phyloP scores from a whole-genome alignment of 2,113 vertebrate genomes.

The Chrysochloris asiatica region DNA sequence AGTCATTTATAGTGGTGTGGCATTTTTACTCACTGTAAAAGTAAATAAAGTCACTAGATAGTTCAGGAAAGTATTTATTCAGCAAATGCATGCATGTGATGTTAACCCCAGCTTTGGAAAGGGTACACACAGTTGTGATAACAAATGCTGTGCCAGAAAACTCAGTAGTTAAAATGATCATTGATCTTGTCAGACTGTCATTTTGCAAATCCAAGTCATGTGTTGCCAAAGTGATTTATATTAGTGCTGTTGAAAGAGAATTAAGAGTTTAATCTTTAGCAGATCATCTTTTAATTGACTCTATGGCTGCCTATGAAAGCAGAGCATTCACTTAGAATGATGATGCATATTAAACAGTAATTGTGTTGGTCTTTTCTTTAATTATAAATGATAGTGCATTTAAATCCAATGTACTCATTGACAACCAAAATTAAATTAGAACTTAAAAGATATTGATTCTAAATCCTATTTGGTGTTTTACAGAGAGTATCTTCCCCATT shows the following conservation, averaged over 20 bases:
- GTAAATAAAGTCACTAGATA: background rate
- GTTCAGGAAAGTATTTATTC: conserved; percentile 49
- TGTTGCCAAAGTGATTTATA: conserved; percentile 67
- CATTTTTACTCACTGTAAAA: conserved; percentile 21
- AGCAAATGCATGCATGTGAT: conserved; percentile 65
- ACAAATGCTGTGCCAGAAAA: conserved; percentile 46
- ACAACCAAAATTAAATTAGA: conserved; percentile 76
- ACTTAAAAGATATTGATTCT: conserved; percentile 61
- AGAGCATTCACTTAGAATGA: conserved; percentile 66
- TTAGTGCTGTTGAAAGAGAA: conserved; percentile 55
- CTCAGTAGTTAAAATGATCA: conserved; percentile 67
- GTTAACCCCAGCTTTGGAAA: conserved; percentile 54
- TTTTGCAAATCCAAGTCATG: conserved; percentile 72
- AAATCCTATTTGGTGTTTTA: conserved; percentile 47
- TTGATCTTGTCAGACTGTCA: conserved; percentile 55
- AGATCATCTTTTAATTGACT: conserved; percentile 73
- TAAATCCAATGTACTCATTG: conserved; percentile 67
- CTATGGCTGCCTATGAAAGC: conserved; percentile 56
- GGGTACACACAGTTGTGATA: conserved; percentile 39
- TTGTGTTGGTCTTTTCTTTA: conserved; percentile 72
- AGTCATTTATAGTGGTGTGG: background rate
- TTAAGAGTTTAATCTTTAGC: conserved; percentile 74
- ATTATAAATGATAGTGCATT: conserved; percentile 77
- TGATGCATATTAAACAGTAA: conserved; percentile 72
- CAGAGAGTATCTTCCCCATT: conserved; percentile 25